A percentile compares a stretch with the other conserved stretches of the same genome.
Conservation (phyloP, 1,140 invertebrate genomes). For the Achroia grisella region DNA sequence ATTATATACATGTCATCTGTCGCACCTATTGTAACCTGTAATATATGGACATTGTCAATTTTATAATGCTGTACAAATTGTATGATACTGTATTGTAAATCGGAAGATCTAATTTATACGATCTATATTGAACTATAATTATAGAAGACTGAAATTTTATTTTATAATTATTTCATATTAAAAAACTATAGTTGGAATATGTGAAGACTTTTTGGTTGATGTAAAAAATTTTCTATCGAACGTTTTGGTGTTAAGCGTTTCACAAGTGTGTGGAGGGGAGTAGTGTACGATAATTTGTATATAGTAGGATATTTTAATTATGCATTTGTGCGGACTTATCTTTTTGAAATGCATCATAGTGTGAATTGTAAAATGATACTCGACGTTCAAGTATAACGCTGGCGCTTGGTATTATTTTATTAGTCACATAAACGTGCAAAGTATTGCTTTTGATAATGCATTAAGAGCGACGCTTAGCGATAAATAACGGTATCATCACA, state of each 20-base stretch:
- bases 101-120: slow-evolving; percentile 45
- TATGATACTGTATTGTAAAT: slow-evolving; percentile 50
- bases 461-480: slow-evolving; percentile 15
- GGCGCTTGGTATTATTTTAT: slow-evolving; percentile 14
- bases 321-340: slow-evolving; percentile 14
- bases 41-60: slow-evolving; percentile 30
- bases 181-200: slow-evolving; percentile 21
- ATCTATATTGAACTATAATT: slow-evolving; percentile 54
- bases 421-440: slow-evolving; percentile 8
- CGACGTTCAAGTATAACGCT: slow-evolving; percentile 12
- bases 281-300: slow-evolving; percentile 19
- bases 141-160: slow-evolving; percentile 67
- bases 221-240: slow-evolving; percentile 13
- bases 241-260: slow-evolving; percentile 6
- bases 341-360: slow-evolving; percentile 14
- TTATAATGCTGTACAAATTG: slow-evolving; percentile 51
- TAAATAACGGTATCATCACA: slow-evolving; percentile 18
- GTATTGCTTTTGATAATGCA: slow-evolving; percentile 17
- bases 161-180: slow-evolving; percentile 54
- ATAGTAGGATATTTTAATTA: slow-evolving; percentile 15
- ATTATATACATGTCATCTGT: no score
- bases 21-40: no score
- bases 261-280: slow-evolving; percentile 13
- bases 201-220: slow-evolving; percentile 19
- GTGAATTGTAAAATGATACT: slow-evolving; percentile 13